Evolutionary conservation across 2,888 invertebrate species (phyloP), one percentile per base, ranked within the genome.

Genomic region (Harpagoxenus sublaevis): DNA sequence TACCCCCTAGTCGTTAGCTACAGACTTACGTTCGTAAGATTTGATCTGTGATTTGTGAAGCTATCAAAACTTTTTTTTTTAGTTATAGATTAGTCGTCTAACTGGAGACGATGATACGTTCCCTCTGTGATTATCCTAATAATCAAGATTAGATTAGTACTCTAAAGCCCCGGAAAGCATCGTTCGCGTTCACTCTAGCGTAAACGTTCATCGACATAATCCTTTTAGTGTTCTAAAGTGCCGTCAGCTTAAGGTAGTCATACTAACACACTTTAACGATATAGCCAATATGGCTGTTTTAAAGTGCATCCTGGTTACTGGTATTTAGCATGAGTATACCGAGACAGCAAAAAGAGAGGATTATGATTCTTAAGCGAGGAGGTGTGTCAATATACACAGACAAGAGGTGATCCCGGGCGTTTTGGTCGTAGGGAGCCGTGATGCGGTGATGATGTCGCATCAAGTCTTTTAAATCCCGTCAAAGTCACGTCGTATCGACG

Each of bases 91-190:
- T 78, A 78, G n/a, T 68, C 48, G 65, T 65, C 65, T 39, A 35
- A 60, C 6, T n/a, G 28, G 42, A 60, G 73, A 74, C 73, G 60
- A 74, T 15, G 77, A 39, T 78, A 35, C 45, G 18, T 28, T 53
- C 45, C 4, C 45, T 45, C 57, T 10, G 53, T 10, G 53, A 73
- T 60, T 71, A 23, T 48, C 57, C 60, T 60, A 73, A 74, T n/a
- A 55, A 71, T 81, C 74, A 48, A 60, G 74, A 81, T 74, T 60
- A 78, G 71, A 71, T 45, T 55, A 74, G 60, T 74, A 74, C 23
- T 57, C 60, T 73, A 73, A 79, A 74, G 48, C 48, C 48, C 73
- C 31, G 60, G 48, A 81, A 51, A 81, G 35, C 79, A 60, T 74
- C 48, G 15, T 74, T 81, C 35, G 60, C 48, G 74, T 74, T 81